phyloP scores from a whole-genome alignment of 2,888 invertebrate genomes.

The Invenusta paracnida region DNA sequence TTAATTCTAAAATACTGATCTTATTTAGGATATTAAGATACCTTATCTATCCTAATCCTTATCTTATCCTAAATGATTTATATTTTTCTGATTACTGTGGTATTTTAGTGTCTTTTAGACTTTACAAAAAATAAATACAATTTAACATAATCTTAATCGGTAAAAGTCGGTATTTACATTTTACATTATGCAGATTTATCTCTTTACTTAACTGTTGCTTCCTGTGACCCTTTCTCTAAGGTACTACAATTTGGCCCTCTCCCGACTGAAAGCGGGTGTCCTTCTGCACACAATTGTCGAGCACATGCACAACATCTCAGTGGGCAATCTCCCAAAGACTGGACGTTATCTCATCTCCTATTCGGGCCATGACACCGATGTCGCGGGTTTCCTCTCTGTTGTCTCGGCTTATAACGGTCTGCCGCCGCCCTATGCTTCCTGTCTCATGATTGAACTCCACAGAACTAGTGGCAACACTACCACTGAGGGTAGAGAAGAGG shows the following conservation, averaged over 20 bases:
- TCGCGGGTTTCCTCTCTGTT: conserved; percentile 18
- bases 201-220: no score
- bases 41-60: no score
- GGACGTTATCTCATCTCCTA: background rate
- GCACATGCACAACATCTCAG: background rate
- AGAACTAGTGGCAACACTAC: no score
- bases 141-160: no score
- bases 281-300: conserved; percentile 13
- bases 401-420: background rate
- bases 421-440: conserved; percentile 32
- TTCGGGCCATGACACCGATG: conserved; percentile 39
- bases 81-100: no score
- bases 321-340: background rate
- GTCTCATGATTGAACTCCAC: conserved; percentile 31
- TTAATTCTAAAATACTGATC: no score
- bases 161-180: no score
- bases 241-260: conserved; percentile 10
- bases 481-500: background rate
- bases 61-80: no score
- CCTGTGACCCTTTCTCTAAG: background rate
- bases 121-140: no score
- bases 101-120: no score
- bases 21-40: no score
- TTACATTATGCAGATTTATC: no score
- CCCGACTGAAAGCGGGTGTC: conserved; percentile 1